Evolutionary conservation across 2,888 invertebrate genomes (phyloP).

Genomic region (Drosophila mercatorum): DNA sequence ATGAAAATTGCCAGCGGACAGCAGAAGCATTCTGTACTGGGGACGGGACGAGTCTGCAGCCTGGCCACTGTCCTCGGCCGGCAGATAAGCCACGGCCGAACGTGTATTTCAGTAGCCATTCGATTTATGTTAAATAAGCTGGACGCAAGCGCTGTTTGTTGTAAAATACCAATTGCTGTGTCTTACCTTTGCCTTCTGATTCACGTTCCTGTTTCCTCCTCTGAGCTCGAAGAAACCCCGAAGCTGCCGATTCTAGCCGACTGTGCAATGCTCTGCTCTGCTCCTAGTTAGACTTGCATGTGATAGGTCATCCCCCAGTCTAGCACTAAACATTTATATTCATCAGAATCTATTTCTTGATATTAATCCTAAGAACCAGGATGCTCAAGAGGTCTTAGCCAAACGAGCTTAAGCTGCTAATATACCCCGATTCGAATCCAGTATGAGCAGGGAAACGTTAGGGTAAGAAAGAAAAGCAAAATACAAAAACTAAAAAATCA

Average conservation of each 20-base stretch:
- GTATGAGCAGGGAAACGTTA: neutral
- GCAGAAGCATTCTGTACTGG: constrained; percentile 9
- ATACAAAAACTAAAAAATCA: constrained; percentile 43
- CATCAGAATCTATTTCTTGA: too few relatives aligned
- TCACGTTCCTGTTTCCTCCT: constrained; percentile 44
- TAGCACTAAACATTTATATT: neutral
- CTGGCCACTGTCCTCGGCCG: constrained; percentile 9
- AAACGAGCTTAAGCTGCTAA: neutral
- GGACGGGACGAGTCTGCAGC: constrained; percentile 2
- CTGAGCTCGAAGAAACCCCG: neutral
- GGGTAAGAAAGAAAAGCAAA: constrained; percentile 6
- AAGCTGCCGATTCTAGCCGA: neutral
- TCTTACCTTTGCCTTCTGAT: constrained; percentile 40
- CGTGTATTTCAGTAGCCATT: constrained; percentile 81
- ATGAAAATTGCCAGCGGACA: constrained; percentile 58
- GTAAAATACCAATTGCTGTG: constrained; percentile 78
- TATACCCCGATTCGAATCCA: neutral
- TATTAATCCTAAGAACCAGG: too few relatives aligned
- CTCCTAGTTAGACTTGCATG: neutral
- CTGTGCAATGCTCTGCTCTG: constrained; percentile 1
- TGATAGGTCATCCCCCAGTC: neutral
- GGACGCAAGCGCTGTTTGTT: constrained; percentile 71
- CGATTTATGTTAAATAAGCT: constrained; percentile 82
- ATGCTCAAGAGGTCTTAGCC: neutral
- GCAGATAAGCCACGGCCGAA: constrained; percentile 44